Evolutionary conservation across 2,888 invertebrate genomes (phyloP), one percentile per base, ranked within the genome.

Genomic region (Stegana nigrithorax): DNA sequence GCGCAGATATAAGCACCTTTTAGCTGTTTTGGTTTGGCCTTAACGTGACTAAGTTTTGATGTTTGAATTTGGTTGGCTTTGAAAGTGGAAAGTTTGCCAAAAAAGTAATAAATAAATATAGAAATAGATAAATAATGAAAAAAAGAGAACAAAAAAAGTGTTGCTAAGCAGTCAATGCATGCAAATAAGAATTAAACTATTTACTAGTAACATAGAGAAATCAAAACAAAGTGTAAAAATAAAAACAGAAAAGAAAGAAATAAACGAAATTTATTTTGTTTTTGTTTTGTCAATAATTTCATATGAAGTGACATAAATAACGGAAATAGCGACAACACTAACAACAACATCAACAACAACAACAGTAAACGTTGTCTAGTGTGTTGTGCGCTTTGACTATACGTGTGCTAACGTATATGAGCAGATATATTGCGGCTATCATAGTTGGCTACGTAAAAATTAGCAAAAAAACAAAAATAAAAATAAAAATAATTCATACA

Each of bases 251-350:
- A 58, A 47, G n/a, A 25, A 50, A 59, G 10, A 47, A 39, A 39
- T n/a, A 39, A 14, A 39, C 36, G 14, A 36, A 14, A n/a, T 53
- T 53, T 53, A 10, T 51, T 51, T 51, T 51, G n/a, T n/a, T 14
- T 32, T 71, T 77, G 76, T 77, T 77, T 78, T 78, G 78, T 77
- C 78, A 77, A 77, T 77, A 75, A 73, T 69, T 53, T 44, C 36
- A 36, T 29, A 23, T 21, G n/a, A n/a, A 36, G 71, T 69, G 73
- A 63, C 71, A 69, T 64, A 72, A 27, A 68, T 71, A 73, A 71
- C 75, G 77, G 75, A 76, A 78, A 78, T 63, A 29, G 60, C 55
- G 61, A 62, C 56, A 67, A 21, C 65, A 72, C 60, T 61, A 65
- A 67, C 55, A 62, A 59, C 42, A 57, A 32, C 47, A 72, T 64